Evolutionary conservation across 2,888 invertebrate species (phyloP), one percentile per base, ranked within the genome.

Genomic region (Drosophila percnosoma): DNA sequence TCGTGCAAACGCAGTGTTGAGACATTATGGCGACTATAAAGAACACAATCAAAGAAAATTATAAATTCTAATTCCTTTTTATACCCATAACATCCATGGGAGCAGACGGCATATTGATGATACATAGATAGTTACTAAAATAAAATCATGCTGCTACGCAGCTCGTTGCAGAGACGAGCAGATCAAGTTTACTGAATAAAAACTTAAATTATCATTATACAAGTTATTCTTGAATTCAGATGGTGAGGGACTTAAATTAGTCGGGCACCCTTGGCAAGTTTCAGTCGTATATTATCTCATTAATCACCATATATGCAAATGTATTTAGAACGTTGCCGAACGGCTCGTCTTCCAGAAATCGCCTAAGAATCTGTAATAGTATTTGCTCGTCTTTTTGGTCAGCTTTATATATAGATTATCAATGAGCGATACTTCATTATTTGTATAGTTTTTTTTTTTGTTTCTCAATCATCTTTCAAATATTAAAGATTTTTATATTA

Each of bases 11-110:
- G 40, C 13, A 42, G 18, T 42, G 51, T 54, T 58, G 77, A 85
- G 85, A 85, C 85, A 75, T 73, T 58, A 48, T 82, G 85, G 85
- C 89, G 85, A 68, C 42, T 54, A 55, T 38, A 52, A 49, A 42
- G 29, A 51, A 21, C 52, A 33, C 10, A 59, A 54, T 55, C 33
- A 48, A 49, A 40, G 15, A 48, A 53, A 74, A 85, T 89, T 85
- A 85, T 58, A 87, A 87, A 66, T 85, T 89, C 80, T 69, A 89
- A 89, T 87, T 62, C 54, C 36, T 68, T 84, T 75, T 51, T 2
- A 42, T 49, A 42, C 18, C 42, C 36, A 51, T 15, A 52, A 42
- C 4, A 29, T 4, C 15, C 31, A 21, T 11, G 45, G 27, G 49
- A 52, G 18, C 61, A 61, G 74, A 59, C 61, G 61, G 60, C 58